phyloP scores from a whole-genome alignment of 2,113 vertebrate genomes.

The Alces alces region DNA sequence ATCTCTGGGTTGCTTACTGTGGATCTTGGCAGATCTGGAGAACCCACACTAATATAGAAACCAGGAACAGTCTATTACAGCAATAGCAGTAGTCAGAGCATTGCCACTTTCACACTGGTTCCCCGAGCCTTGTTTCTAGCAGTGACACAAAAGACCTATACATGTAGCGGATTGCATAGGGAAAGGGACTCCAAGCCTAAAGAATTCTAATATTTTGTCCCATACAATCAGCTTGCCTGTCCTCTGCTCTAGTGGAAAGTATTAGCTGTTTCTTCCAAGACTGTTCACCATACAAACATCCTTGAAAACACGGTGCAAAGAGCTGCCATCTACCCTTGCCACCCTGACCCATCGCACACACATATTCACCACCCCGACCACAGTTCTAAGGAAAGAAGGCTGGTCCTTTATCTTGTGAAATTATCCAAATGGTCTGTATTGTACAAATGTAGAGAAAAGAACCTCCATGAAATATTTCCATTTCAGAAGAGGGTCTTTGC shows the following conservation, averaged over 20 bases:
- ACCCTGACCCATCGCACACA: background rate
- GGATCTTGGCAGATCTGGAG: background rate
- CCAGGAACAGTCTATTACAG: background rate
- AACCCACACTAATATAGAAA: background rate
- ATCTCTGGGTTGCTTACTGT: background rate
- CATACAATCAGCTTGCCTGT: background rate
- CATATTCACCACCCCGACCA: background rate
- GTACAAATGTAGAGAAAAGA: background rate
- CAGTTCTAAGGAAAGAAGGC: background rate
- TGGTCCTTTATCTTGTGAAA: background rate
- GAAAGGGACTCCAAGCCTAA: background rate
- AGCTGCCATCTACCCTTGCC: background rate
- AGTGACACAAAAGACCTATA: background rate
- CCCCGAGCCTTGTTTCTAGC: background rate
- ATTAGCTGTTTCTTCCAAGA: background rate
- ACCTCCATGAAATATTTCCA: background rate
- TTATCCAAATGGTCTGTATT: background rate
- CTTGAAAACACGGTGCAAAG: constrained; percentile 11
- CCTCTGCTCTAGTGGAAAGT: background rate
- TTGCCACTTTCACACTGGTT: background rate
- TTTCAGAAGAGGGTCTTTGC: background rate
- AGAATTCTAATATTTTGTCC: background rate
- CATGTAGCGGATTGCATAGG: background rate
- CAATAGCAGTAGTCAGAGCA: background rate
- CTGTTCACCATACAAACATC: background rate